phyloP scores from a whole-genome alignment of 2,797 vertebrate genomes.

The Ceryle rudis region DNA sequence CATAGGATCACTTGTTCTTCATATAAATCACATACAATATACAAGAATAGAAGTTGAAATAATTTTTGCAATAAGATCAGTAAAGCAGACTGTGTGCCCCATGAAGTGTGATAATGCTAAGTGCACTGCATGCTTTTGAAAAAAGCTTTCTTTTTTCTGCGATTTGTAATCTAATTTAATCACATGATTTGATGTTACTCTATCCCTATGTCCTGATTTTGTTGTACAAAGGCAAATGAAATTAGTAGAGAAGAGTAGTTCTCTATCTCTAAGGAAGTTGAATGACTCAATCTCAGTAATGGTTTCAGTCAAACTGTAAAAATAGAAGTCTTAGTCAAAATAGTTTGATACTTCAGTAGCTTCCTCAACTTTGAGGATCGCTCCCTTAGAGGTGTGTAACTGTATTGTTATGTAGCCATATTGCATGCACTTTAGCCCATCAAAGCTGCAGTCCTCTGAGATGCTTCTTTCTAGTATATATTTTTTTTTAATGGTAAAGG shows the following conservation, averaged over 20 bases:
- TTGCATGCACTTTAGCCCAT: not conserved
- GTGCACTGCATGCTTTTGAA: not conserved
- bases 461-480: not conserved
- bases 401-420: not conserved
- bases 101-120: not conserved
- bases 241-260: not conserved
- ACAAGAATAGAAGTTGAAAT: not conserved
- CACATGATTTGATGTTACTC: not conserved
- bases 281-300: not conserved
- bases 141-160: not conserved
- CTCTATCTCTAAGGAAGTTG: not conserved
- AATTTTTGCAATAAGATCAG: not conserved
- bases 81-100: not conserved
- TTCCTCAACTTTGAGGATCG: not conserved
- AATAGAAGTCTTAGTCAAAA: not conserved
- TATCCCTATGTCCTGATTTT: not conserved
- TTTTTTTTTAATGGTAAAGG: not conserved
- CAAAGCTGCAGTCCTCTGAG: not conserved
- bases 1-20: not conserved
- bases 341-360: not conserved
- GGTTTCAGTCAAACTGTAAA: not conserved
- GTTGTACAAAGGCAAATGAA: not conserved
- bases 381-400: not conserved
- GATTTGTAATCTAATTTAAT: slow-evolving; percentile 10
- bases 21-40: not conserved